These are phyloP conservation scores for Austrolebias charrua DNA, from an alignment of 2,797 vertebrate genomes.

Conservation along the genomic window DNA sequence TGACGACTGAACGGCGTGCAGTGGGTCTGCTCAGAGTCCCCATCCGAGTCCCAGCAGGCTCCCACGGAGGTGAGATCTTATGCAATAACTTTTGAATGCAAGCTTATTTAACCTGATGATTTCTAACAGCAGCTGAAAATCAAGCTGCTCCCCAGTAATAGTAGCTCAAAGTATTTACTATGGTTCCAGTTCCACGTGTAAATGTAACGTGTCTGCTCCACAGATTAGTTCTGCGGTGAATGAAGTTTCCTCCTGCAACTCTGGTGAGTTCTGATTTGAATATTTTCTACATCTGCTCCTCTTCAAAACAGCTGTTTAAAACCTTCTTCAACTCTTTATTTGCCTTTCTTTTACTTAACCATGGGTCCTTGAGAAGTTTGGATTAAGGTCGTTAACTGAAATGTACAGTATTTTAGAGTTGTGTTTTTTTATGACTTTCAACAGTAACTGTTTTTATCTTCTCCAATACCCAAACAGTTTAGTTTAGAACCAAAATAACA, in stretches of 20 bases:
- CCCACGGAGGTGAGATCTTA: conserved; percentile 41
- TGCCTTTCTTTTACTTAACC: too few species aligned
- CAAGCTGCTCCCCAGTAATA: background rate
- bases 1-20: conserved; percentile 25
- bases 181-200: too few species aligned
- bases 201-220: conserved; percentile 38
- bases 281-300: background rate
- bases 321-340: background rate
- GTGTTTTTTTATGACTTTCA: background rate
- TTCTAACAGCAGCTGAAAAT: background rate
- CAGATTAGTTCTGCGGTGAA: conserved; percentile 35
- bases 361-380: too few species aligned
- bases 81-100: conserved; percentile 1
- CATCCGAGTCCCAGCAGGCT: conserved; percentile 58
- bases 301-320: background rate
- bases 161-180: background rate
- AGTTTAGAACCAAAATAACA: background rate
- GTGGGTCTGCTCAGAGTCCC: conserved; percentile 48
- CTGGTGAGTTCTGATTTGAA: conserved; percentile 49
- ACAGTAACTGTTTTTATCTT: too few species aligned
- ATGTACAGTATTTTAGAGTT: background rate
- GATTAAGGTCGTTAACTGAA: too few species aligned
- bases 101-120: conserved; percentile 8
- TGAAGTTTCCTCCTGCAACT: conserved; percentile 12
- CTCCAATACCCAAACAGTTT: background rate